Base-by-base conservation (phyloP, 2,113 vertebrate genomes). In the Damaliscus lunatus region DNA sequence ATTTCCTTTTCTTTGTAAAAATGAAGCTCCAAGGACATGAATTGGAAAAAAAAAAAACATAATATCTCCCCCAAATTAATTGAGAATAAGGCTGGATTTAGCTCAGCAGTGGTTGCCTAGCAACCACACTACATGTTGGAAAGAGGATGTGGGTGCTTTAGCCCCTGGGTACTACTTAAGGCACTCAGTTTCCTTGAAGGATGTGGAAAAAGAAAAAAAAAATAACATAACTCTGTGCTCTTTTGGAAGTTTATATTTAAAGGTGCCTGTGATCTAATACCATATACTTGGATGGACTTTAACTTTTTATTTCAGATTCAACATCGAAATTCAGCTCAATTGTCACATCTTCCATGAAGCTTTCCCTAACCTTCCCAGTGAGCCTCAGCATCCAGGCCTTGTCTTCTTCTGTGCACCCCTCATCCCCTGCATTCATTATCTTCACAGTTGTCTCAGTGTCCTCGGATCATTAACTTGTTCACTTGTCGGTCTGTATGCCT, bases 11-110 rank as follows among this genome's bases (percentile, higher is more conserved):
- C 74, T 88, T 80, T 88, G 82, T 93, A 78, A 96, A 96, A 93
- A 96, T 84, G 84, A 97, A 97, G 57, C 81, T 93, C 27, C 9
- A 80, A 96, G 33, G 92, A 33, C 60, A 77, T 91, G 40, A 85
- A 86, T 93, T 92, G n/a, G 84, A 92, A 81, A 62, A 93, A 91
- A 36, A 74, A 89, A 80, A 50, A 15, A 31, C 43, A 50, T 8
- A 82, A 8, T 57, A 85, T 86, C 36, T 86, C 53, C 27, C 17
- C 67, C 86, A 94, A 93, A 96, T 96, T 96, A 97, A 94, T 96
- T 87, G 96, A 96, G 81, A 97, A 88, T 77, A 67, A 96, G 74
- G 40, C 60, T 96, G n/a, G 48, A 92, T 96, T 74, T 77, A 92
- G 84, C 80, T 87, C 62, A 81, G 52, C 59, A 67, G 46, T 55